A percentile compares a stretch with the other conserved stretches of the same genome.
These are phyloP conservation scores for Lucilia cuprina DNA, from an alignment of 1,140 invertebrate genomes.

Conservation along the genomic window DNA sequence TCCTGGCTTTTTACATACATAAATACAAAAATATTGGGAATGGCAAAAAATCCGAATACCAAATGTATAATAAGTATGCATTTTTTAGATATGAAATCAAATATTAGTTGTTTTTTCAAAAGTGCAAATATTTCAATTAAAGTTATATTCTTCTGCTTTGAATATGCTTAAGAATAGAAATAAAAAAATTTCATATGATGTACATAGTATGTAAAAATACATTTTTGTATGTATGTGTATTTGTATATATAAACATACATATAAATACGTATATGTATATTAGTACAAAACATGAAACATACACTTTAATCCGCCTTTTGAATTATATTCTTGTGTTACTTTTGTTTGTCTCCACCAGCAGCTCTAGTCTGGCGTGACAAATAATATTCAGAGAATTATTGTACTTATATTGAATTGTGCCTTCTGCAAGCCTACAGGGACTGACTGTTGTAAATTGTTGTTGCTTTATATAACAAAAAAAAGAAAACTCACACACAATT, in stretches of 20 bases:
- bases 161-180: too few relatives aligned
- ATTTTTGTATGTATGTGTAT: not conserved
- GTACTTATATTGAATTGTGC: not conserved
- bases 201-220: not conserved
- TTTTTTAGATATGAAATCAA: too few relatives aligned
- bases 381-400: not conserved
- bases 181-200: not conserved
- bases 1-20: too few relatives aligned
- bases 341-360: not conserved
- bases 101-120: too few relatives aligned
- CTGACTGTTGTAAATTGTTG: not conserved
- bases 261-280: too few relatives aligned
- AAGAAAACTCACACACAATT: not conserved
- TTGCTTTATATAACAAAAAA: not conserved
- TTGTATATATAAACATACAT: too few relatives aligned
- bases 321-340: not conserved
- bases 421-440: not conserved
- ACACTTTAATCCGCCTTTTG: not conserved
- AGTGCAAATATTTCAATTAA: too few relatives aligned
- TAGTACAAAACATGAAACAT: not conserved
- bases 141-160: too few relatives aligned
- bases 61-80: too few relatives aligned
- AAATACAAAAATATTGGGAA: too few relatives aligned
- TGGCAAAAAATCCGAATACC: too few relatives aligned
- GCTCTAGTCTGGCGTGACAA: not conserved